Percentiles rank a stretch among this genome's conserved stretches.
These are phyloP conservation scores for Onychomys arenicola DNA, from an alignment of 2,797 vertebrate species.

Conservation along the genomic window DNA sequence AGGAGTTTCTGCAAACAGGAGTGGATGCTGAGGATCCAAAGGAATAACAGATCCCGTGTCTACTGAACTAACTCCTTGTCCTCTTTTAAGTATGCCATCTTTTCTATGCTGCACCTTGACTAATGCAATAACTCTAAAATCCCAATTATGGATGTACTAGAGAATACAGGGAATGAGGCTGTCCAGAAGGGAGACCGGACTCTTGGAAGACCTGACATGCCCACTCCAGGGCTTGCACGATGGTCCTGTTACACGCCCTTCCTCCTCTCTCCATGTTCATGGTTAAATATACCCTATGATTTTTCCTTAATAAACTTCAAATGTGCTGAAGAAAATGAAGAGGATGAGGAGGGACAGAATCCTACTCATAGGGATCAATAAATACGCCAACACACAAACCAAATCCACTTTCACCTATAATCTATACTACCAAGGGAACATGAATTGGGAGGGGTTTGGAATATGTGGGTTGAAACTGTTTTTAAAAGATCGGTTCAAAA, in stretches of 20 bases:
- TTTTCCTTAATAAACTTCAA: neutral
- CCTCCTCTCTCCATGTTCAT: neutral
- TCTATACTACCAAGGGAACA: neutral
- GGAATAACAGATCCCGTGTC: neutral
- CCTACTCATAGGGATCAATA: neutral
- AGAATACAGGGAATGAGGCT: neutral
- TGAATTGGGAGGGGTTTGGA: rapidly evolving
- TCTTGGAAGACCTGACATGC: neutral
- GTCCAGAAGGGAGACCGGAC: neutral
- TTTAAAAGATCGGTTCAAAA: neutral
- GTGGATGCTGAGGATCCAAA: neutral
- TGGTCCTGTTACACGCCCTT: neutral
- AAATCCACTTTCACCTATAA: neutral
- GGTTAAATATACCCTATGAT: neutral
- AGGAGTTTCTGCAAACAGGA: neutral
- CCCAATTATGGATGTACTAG: neutral
- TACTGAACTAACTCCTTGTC: neutral
- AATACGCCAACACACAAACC: neutral
- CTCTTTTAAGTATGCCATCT: neutral
- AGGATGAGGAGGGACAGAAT: neutral
- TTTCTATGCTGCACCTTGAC: neutral
- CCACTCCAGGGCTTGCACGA: neutral
- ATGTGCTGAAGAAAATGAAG: neutral
- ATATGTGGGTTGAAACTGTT: neutral
- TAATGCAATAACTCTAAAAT: neutral